Evolutionary conservation across 2,113 vertebrate species (phyloP).

Genomic region (Vicugna pacos): DNA sequence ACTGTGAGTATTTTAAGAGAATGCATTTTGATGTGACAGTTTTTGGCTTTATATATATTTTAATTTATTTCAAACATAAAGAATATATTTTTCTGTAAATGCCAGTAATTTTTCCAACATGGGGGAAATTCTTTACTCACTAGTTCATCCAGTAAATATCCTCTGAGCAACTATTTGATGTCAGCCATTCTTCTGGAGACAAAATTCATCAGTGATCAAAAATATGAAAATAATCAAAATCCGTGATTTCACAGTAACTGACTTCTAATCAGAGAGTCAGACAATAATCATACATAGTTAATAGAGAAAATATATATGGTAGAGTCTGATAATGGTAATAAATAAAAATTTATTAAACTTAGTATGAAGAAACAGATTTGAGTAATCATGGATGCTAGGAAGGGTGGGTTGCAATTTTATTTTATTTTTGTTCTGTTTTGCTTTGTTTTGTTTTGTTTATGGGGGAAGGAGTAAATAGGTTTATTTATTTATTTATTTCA

Average conservation of each 20-base stretch:
- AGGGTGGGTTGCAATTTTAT: neutral
- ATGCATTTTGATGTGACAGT: neutral
- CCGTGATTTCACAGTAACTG: neutral
- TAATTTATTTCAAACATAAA: neutral
- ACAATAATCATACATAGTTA: neutral
- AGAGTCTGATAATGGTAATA: neutral
- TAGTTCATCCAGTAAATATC: neutral
- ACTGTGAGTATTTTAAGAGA: neutral
- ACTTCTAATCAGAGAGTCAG: neutral
- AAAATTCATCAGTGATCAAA: slow-evolving; percentile 1
- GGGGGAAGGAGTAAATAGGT: too few species aligned
- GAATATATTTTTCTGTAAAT: neutral
- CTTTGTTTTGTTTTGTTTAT: too few species aligned
- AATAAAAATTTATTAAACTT: neutral
- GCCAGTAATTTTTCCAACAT: neutral
- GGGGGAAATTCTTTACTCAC: neutral
- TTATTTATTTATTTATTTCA: too few species aligned
- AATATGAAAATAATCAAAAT: neutral
- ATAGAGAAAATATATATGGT: neutral
- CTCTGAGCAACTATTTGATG: neutral
- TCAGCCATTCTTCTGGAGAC: neutral
- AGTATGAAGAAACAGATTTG: neutral
- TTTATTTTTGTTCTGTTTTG: too few species aligned
- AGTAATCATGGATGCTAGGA: neutral
- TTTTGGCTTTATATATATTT: neutral